Base-by-base conservation (phyloP, 2,113 vertebrate genomes). In the Scophthalmus maximus region DNA sequence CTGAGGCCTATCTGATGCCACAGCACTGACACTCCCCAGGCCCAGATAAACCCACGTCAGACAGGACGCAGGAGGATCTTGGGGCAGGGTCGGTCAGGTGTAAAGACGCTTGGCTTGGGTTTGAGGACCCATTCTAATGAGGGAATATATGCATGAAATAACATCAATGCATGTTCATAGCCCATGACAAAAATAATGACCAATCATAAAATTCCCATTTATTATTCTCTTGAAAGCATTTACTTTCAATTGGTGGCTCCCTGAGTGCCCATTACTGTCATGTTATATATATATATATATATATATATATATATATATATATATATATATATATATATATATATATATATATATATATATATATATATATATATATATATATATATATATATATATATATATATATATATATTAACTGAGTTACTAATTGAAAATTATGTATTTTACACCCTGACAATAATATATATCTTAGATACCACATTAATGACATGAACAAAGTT, bases 1-100 rank as follows among this genome's bases (percentile, higher is more conserved):
- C 78, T 62, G 51, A 46, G 68, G 40, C 61, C 68, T 85, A 85
- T 87, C 83, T 80, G 85, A 81, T 36, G n/a, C 51, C 22, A 34
- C 44, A 52, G 50, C 53, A 56, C 40, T 61, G 60, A 86, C 79
- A 64, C 73, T 82, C 55, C 23, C 58, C 83, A 82, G 88, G 64
- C 62, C 46, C 36, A 22, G 32, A 65, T 52, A 68, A 67, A 76
- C n/a, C 74, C 56, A 18, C 23, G 55, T 3, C 15, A 53, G 58
- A 62, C 42, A 42, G 59, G 4, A 50, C 68, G 34, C 25, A 40
- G 47, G 26, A 62, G 23, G 14, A 17, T 40, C 23, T 3, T 20
- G 8, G 51, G 42, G 29, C 15, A 17, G 18, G 50, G 50, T 2
- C 15, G n/a, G 23, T 73, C 61, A 44, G 67, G 56, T 71, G 52